Base-by-base conservation (phyloP, 2,113 vertebrate species). In the Hippocampus barbouri region DNA sequence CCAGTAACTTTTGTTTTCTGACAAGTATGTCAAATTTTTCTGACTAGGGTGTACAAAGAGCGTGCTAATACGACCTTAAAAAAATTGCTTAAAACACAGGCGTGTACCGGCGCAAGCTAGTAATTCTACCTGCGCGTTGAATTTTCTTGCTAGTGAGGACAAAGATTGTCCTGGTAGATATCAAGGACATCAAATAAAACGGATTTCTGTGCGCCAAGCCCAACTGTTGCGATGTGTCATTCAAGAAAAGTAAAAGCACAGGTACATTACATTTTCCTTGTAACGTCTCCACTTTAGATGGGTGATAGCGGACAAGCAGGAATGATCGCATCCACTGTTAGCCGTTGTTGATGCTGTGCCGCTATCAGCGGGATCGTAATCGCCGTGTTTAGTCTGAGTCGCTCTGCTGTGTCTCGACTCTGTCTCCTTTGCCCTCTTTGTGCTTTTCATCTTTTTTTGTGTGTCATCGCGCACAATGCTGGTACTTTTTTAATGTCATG, bases 301-400 rank as follows among this genome's bases (percentile, higher is more conserved):
- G 23, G 25, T 12, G 64, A 66, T 64, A 64, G 34, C 6, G 10
- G 59, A 61, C 27, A 11, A 61, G 21, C 62, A 12, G 38, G 62
- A 43, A 23, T 9, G 47, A 7, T 47, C 43, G 15, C 43, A 7
- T 66, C 7, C 34, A 16, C 34, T 18, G 40, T 47, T 66, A 47
- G 64, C 64, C 4, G n/a, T 66, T 27, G 64, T 25, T 15, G 41
- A 18, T 88, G 88, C 86, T 84, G 82, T 62, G 82, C 72, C 62
- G 80, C 82, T 77, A 91, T 91, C 83, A 49, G 68, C 77, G 7
- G 78, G 82, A 79, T 75, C 40, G 72, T 77, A 89, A 89, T 90
- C 88, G 64, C 72, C 43, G 75, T 88, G 87, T 89, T 90, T 84
- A 89, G 87, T 92, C 87, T 91, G 87, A 83, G 78, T 68, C 34